These are phyloP conservation scores for Scaptodrosophila lebanonensis DNA, from an alignment of 1,140 invertebrate genomes.

Conservation along the genomic window DNA sequence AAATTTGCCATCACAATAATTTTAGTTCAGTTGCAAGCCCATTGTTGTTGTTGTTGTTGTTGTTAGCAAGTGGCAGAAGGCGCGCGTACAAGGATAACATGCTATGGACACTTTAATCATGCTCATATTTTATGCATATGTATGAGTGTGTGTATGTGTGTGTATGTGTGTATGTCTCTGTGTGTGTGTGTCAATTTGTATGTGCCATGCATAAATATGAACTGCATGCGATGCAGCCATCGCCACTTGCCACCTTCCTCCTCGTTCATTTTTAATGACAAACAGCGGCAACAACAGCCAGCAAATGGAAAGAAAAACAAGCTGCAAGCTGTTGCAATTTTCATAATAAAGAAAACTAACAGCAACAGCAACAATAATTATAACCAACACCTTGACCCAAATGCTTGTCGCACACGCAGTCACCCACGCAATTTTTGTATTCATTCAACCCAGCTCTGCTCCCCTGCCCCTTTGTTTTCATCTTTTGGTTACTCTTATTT, in stretches of 20 bases:
- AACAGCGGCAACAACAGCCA: conserved; percentile 18
- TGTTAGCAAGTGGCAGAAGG: conserved; percentile 24
- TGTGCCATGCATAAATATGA: no score
- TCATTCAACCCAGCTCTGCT: background rate
- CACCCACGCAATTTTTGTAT: background rate
- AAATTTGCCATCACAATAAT: conserved; percentile 57
- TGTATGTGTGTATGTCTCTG: no score
- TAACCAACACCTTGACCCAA: conserved; percentile 68
- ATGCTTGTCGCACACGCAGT: conserved; percentile 55
- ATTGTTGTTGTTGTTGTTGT: conserved; percentile 3
- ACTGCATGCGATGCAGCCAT: no score
- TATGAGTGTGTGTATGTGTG: no score
- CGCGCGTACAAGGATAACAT: conserved; percentile 56
- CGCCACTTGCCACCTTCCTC: no score
- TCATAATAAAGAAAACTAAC: conserved; percentile 59
- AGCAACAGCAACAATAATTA: conserved; percentile 37
- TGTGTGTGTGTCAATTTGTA: no score
- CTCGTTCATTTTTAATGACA: no score
- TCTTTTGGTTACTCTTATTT: conserved; percentile 57
- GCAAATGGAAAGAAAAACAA: background rate
- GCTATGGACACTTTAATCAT: conserved; percentile 68
- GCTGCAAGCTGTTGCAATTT: conserved; percentile 53
- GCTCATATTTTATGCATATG: conserved; percentile 64
- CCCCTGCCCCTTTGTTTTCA: conserved; percentile 10
- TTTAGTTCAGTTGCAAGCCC: conserved; percentile 25